Conservation (phyloP, 2,888 invertebrate genomes). For the Meandrusa payeni region DNA sequence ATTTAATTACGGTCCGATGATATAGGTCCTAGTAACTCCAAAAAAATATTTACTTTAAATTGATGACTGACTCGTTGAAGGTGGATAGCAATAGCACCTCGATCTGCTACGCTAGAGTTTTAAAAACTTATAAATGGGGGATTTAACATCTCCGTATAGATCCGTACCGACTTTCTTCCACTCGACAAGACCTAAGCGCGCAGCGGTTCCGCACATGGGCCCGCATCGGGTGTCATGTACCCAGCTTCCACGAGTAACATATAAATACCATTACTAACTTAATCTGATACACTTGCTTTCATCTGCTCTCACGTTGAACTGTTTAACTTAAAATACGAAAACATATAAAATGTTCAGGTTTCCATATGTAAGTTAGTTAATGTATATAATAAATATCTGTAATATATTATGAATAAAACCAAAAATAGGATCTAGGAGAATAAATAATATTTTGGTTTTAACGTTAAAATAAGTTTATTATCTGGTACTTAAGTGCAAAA, state of each 20-base stretch:
- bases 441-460: no score
- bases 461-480: no score
- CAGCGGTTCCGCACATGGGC: constrained; percentile 43
- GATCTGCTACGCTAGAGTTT: no score
- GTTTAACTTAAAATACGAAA: constrained; percentile 28
- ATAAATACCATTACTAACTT: constrained; percentile 56
- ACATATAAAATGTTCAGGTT: constrained; percentile 46
- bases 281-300: constrained; percentile 50
- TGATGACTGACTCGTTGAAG: no score
- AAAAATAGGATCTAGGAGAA: no score
- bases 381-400: no score
- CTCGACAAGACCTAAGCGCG: constrained; percentile 43
- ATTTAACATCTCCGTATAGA: constrained; percentile 16
- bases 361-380: constrained; percentile 50
- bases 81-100: no score
- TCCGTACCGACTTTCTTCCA: constrained; percentile 40
- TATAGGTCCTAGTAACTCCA: no score
- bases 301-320: constrained; percentile 31
- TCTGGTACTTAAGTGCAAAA: no score
- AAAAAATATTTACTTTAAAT: no score
- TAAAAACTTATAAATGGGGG: constrained; percentile 1
- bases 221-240: constrained; percentile 20
- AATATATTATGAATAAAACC: no score
- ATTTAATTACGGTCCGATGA: no score
- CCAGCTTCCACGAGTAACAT: constrained; percentile 31